These are phyloP conservation scores for Luperina testacea DNA, from an alignment of 2,888 invertebrate species.

Conservation along the genomic window DNA sequence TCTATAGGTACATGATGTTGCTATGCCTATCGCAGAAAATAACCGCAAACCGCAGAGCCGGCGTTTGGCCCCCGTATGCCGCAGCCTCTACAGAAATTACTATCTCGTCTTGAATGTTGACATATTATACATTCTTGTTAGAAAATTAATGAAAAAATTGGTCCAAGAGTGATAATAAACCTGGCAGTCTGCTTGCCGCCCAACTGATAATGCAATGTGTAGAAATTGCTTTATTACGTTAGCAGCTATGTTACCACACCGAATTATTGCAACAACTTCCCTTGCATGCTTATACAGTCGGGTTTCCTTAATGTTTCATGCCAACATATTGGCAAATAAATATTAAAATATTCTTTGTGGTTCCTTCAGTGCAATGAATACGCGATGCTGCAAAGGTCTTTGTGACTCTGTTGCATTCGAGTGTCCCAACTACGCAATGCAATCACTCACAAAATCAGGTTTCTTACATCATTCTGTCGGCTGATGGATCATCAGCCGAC, in stretches of 20 bases:
- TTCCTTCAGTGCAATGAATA: slow-evolving; percentile 5
- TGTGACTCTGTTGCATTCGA: slow-evolving; percentile 11
- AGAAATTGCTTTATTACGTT: slow-evolving; percentile 14
- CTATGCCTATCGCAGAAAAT: slow-evolving; percentile 5
- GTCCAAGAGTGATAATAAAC: neutral
- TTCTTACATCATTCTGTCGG: slow-evolving; percentile 45
- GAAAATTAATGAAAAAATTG: neutral
- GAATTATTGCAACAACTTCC: slow-evolving; percentile 52
- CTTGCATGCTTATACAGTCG: slow-evolving; percentile 32
- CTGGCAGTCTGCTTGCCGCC: neutral
- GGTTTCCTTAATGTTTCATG: slow-evolving; percentile 37
- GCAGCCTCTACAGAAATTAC: slow-evolving; percentile 18
- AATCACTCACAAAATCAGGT: slow-evolving; percentile 29
- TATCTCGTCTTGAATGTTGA: slow-evolving; percentile 5
- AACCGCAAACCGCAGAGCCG: slow-evolving; percentile 34
- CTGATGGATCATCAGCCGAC: slow-evolving; percentile 1
- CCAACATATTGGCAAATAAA: slow-evolving; percentile 11
- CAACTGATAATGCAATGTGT: neutral
- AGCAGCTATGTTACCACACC: slow-evolving; percentile 35
- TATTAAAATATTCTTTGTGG: neutral
- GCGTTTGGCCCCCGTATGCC: slow-evolving; percentile 11
- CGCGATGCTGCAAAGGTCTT: neutral
- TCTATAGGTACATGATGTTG: neutral
- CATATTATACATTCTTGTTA: neutral
- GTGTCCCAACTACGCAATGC: slow-evolving; percentile 28